A percentile compares a stretch with the other conserved stretches of the same genome.
Conservation (phyloP, 2,888 invertebrate genomes). For the Pogonocherus hispidulus region DNA sequence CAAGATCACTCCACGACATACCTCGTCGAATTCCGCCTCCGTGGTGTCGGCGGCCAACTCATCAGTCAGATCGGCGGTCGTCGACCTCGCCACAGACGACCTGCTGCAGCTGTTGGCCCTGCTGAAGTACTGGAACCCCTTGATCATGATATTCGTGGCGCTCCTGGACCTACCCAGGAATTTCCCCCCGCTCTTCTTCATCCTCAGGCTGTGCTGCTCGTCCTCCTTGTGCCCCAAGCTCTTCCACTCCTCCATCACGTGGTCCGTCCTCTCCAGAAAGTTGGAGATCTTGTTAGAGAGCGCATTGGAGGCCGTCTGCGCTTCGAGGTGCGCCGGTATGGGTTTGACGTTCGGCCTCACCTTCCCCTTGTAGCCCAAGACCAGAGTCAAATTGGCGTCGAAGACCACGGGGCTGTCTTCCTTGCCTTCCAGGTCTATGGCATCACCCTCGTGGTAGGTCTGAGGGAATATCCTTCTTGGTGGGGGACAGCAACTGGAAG, state of each 20-base stretch:
- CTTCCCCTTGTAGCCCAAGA: conserved; percentile 81
- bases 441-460: conserved; percentile 66
- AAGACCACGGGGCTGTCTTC: conserved; percentile 86
- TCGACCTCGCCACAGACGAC: conserved; percentile 69
- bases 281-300: conserved; percentile 83
- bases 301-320: conserved; percentile 83
- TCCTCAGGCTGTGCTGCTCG: conserved; percentile 55
- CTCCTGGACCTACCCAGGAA: conserved; percentile 77
- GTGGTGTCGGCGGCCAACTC: conserved; percentile 71
- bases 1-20: conserved; percentile 58
- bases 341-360: conserved; percentile 78
- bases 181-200: conserved; percentile 59
- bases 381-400: conserved; percentile 85
- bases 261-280: conserved; percentile 87
- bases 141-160: conserved; percentile 86
- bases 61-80: conserved; percentile 67
- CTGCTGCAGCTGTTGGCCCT: conserved; percentile 73
- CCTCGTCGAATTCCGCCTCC: conserved; percentile 75
- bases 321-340: conserved; percentile 82
- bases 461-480: conserved; percentile 82
- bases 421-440: conserved; percentile 73
- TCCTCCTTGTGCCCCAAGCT: conserved; percentile 76
- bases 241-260: conserved; percentile 90
- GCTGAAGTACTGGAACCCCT: conserved; percentile 82
- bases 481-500: conserved; percentile 69